Evolutionary conservation across 2,888 invertebrate species (phyloP).

Genomic region (Nomada flava): DNA sequence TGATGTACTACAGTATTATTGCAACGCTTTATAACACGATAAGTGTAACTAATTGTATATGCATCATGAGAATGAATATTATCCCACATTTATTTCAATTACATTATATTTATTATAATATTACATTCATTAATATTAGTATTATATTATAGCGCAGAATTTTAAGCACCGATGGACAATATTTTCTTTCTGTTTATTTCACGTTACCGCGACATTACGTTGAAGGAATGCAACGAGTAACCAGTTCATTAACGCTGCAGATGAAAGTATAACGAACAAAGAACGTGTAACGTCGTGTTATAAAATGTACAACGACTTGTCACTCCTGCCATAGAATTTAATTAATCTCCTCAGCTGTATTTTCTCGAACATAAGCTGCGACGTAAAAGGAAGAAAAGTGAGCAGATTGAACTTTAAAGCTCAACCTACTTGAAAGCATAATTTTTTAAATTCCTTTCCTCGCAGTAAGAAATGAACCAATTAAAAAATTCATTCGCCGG

Average conservation of each 20-base stretch:
- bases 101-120: no score
- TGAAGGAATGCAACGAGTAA: neutral
- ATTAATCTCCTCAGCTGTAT: slow-evolving; percentile 7
- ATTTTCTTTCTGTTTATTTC: neutral
- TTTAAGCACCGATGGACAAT: no score
- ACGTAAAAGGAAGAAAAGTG: neutral
- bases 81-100: no score
- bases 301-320: slow-evolving; percentile 2
- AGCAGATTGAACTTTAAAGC: slow-evolving; percentile 7
- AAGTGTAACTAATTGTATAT: no score
- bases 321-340: slow-evolving; percentile 22
- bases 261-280: slow-evolving; percentile 12
- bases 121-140: no score
- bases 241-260: neutral
- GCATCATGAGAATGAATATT: no score
- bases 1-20: no score
- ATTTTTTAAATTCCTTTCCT: neutral
- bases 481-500: neutral
- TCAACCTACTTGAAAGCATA: neutral
- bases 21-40: no score
- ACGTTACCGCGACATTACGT: neutral
- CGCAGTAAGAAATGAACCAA: neutral
- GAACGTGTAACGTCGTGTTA: neutral
- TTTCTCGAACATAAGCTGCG: slow-evolving; percentile 1
- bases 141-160: no score